Evolutionary conservation across 2,113 vertebrate genomes (phyloP).

Genomic region (Ictidomys tridecemlineatus): DNA sequence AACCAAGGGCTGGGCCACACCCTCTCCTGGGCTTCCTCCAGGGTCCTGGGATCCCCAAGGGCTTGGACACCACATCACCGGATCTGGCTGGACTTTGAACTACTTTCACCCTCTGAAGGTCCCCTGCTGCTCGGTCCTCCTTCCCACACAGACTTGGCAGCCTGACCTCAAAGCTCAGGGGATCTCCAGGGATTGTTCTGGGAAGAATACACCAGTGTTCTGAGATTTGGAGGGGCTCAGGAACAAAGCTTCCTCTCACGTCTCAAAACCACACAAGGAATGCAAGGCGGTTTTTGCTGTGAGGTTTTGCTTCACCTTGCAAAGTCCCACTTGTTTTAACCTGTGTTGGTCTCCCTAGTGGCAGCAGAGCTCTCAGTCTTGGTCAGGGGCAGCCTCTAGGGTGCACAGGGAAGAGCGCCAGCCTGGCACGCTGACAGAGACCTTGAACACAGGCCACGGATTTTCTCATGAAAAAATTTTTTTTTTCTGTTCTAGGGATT

Average conservation of each 20-base stretch:
- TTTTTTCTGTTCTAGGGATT: not conserved
- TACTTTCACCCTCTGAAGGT: not conserved
- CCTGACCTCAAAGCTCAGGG: conserved; percentile 43
- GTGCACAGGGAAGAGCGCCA: not conserved
- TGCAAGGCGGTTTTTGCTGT: not conserved
- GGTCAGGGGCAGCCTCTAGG: not conserved
- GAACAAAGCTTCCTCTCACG: not conserved
- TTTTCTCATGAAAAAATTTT: not conserved
- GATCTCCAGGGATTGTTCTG: conserved; percentile 56
- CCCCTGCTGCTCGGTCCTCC: not conserved
- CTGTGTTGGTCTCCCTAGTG: fast-evolving
- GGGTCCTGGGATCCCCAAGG: not conserved
- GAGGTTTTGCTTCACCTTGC: not conserved
- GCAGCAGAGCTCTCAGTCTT: not conserved
- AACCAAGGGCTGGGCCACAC: not conserved
- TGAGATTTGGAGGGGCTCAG: not conserved
- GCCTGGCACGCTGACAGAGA: not conserved
- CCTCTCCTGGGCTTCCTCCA: not conserved
- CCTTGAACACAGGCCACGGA: not conserved
- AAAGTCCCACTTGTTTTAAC: not conserved
- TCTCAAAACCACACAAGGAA: not conserved
- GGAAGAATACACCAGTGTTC: conserved; percentile 35
- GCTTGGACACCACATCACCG: not conserved
- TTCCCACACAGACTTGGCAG: conserved; percentile 6
- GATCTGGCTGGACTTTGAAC: conserved; percentile 57